Evolutionary conservation across 1,140 invertebrate species (phyloP).

Genomic region (honey bee (Apis mellifera)): Amel_HAv3.1 CM009941.2:14443001-14443500

Average conservation of each 20-base stretch:
- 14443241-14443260: neutral
- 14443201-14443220: conserved; percentile 1
- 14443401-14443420: neutral
- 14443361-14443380: neutral
- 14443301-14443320: neutral
- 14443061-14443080: conserved; percentile 38
- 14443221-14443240: neutral
- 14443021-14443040: neutral
- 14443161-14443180: neutral
- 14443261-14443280: conserved; percentile 24
- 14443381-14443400: neutral
- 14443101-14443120: conserved; percentile 23
- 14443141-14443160: neutral
- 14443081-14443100: conserved; percentile 9
- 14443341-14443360: neutral
- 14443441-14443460: neutral
- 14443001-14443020: neutral
- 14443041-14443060: conserved; percentile 22
- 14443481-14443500: neutral
- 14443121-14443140: neutral
- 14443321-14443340: neutral
- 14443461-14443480: neutral
- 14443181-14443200: conserved; percentile 15
- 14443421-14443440: neutral
- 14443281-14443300: neutral